Percentiles rank a stretch among this genome's conserved stretches.
These are phyloP conservation scores for Eristalis pertinax DNA, from an alignment of 2,888 invertebrate species.

Conservation along the genomic window DNA sequence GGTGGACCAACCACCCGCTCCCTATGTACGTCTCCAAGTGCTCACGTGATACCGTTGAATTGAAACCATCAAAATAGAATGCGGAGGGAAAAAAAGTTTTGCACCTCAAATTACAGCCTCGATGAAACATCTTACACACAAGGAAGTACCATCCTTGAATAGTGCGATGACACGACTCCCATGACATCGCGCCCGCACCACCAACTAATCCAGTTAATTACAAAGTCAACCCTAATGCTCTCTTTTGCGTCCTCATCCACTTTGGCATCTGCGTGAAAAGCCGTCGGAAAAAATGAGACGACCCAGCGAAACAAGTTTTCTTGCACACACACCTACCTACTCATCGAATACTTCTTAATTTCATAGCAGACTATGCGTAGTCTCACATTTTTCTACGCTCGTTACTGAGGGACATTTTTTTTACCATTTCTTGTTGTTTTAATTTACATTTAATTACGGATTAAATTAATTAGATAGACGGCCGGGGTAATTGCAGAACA, in stretches of 20 bases:
- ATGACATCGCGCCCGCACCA: background rate
- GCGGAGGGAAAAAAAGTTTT: background rate
- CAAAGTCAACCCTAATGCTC: background rate
- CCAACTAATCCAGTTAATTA: background rate
- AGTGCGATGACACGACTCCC: background rate
- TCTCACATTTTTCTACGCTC: background rate
- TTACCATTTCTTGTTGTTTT: slow-evolving; percentile 9
- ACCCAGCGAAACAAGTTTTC: background rate
- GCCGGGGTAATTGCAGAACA: slow-evolving; percentile 55
- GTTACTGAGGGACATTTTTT: slow-evolving; percentile 4
- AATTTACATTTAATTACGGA: slow-evolving; percentile 51
- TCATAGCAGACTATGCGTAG: background rate
- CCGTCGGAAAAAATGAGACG: background rate
- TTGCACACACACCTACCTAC: background rate
- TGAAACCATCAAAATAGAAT: too few species aligned
- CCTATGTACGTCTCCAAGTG: too few species aligned
- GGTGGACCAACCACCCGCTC: too few species aligned
- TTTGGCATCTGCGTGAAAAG: background rate
- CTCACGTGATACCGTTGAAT: too few species aligned
- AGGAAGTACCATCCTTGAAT: background rate
- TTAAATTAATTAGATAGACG: slow-evolving; percentile 52
- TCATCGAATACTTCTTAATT: slow-evolving; percentile 14
- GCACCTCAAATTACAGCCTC: background rate
- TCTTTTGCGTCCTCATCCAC: background rate
- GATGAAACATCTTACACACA: background rate